A percentile compares a stretch with the other conserved stretches of the same genome.
Evolutionary conservation across 2,797 vertebrate genomes (phyloP).

Genomic region (Lycodopsis pacificus): DNA sequence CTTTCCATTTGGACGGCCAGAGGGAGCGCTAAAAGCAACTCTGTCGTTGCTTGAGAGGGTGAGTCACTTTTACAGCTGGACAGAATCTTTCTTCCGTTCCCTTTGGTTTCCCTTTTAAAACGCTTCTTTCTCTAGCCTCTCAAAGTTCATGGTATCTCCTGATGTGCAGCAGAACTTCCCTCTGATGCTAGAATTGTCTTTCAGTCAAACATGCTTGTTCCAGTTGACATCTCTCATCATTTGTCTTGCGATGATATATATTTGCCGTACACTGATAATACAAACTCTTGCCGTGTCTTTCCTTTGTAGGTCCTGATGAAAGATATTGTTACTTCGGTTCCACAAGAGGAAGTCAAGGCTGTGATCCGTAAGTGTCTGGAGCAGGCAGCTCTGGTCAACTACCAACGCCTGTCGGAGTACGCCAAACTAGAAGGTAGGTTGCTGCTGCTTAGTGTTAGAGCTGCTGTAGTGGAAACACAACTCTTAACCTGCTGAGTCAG

Average conservation of each 20-base stretch:
- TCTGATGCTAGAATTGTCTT: not conserved
- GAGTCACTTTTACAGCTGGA: constrained; percentile 53
- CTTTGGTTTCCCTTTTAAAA: not conserved
- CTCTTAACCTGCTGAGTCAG: not conserved
- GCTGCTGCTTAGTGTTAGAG: not conserved
- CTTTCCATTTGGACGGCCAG: constrained; percentile 98
- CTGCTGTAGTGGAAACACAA: not conserved
- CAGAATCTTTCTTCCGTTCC: not conserved
- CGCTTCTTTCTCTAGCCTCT: too few species aligned
- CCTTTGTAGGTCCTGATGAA: constrained; percentile 94
- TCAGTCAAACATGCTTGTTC: not conserved
- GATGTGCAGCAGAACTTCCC: not conserved
- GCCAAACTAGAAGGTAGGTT: constrained; percentile 98
- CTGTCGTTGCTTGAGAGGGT: constrained; percentile 97
- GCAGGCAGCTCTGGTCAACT: constrained; percentile 97
- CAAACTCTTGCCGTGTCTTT: not conserved
- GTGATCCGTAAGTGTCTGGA: constrained; percentile 98
- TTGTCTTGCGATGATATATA: not conserved
- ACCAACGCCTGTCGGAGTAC: constrained; percentile 97
- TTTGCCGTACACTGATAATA: not conserved
- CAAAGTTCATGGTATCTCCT: not conserved
- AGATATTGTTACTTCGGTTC: constrained; percentile 96
- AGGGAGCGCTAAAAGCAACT: constrained; percentile 97
- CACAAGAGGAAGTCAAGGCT: constrained; percentile 96
- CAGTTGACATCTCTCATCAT: not conserved